Evolutionary conservation across 2,797 vertebrate genomes (phyloP), one percentile per base, ranked within the genome.

Genomic region (Rhinichthys osculus): DNA sequence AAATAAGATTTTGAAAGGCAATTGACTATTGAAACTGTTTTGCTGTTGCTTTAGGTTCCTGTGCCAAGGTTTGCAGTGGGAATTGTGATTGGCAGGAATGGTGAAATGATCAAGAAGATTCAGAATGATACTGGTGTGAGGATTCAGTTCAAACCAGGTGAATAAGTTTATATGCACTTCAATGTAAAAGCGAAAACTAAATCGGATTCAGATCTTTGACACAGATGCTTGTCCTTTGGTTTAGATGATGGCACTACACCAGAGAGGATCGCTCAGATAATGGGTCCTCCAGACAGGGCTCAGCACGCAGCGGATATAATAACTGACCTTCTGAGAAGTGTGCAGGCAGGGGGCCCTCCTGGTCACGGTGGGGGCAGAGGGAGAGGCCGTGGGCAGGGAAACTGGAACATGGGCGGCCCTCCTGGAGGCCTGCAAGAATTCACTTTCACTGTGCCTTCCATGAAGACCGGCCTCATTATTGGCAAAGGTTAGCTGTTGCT

Each of bases 71-170:
- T 99, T 94, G 98, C 98, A 87, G 98, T 99, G 57, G 98, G 98
- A 87, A 99, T 99, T 89, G 98, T 99, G 74, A 99, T 99, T 67
- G 98, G 98, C 83, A 97, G 98, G 94, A 99, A 97, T 54, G 98
- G 98, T 87, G 98, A 99, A 91, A 99, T 99, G 98, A 99, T 99
- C 33, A 99, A 99, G 95, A 99, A 99, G 92, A 99, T 99, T 89
- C 98, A 99, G 91, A 99, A 97, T n/a, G 98, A 99, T 94, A 98
- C 98, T 27, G 98, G 98, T 1, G 98, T 99, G 89, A 93, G 98
- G 91, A 99, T 99, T 92, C 98, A 99, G 85, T 99, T 99, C 92
- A 99, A 99, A 90, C 98, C 97, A 95, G 98, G 98, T 98, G 78
- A 88, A 91, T 91, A 30, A 10, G 5, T 44, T 30, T 9, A 21